phyloP scores from a whole-genome alignment of 2,113 vertebrate genomes.

The Probosciger aterrimus region DNA sequence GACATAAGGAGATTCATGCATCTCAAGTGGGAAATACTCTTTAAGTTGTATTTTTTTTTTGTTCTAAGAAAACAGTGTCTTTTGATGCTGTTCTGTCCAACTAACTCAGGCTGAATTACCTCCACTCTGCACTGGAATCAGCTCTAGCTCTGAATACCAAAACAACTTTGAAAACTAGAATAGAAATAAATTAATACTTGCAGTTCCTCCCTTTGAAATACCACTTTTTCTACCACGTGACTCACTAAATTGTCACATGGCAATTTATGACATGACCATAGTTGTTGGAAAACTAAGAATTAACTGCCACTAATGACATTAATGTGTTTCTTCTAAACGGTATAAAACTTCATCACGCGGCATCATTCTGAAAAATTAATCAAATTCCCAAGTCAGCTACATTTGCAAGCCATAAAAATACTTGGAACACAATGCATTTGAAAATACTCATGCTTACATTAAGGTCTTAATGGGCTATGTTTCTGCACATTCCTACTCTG shows the following conservation, averaged over 20 bases:
- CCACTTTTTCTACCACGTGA: background rate
- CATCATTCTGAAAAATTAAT: background rate
- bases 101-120: background rate
- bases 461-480: slow-evolving; percentile 27
- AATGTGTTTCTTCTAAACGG: background rate
- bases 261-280: background rate
- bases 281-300: slow-evolving; percentile 21
- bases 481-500: background rate
- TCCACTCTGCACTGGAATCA: background rate
- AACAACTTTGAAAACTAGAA: background rate
- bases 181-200: slow-evolving; percentile 18
- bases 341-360: background rate
- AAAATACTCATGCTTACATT: background rate
- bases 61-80: background rate
- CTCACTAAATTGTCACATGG: background rate
- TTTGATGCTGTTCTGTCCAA: background rate
- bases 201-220: background rate
- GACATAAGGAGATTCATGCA: background rate
- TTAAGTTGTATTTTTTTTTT: background rate
- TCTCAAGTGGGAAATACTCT: background rate
- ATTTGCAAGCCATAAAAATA: slow-evolving; percentile 26
- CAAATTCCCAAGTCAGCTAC: background rate
- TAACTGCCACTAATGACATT: slow-evolving; percentile 29
- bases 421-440: background rate
- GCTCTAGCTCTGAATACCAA: background rate